A percentile compares a stretch with the other conserved stretches of the same genome.
Conservation (phyloP, 2,888 invertebrate genomes). For the Alviniconcha strummeri region DNA sequence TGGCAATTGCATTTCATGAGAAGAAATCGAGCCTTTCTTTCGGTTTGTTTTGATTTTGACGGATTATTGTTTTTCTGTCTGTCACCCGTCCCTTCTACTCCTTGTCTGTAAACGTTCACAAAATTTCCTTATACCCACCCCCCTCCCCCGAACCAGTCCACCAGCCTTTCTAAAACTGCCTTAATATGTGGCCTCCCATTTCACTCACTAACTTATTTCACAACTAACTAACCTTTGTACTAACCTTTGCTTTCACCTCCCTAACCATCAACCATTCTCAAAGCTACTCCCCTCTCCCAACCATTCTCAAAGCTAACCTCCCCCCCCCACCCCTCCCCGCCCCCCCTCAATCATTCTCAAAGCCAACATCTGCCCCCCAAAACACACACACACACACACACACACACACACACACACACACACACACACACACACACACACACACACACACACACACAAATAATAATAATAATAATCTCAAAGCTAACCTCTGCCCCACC, state of each 20-base stretch:
- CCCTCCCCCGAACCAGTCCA: too few species aligned
- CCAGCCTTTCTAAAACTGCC: not conserved
- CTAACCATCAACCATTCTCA: too few species aligned
- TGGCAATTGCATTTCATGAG: too few species aligned
- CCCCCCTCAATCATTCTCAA: not conserved
- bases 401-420: conserved; percentile 11
- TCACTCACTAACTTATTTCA: not conserved
- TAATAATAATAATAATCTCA: not conserved
- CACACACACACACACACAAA: not conserved
- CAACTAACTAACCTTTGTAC: not conserved
- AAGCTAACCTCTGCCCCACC: not conserved
- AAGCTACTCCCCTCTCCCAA: not conserved
- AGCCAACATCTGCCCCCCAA: not conserved
- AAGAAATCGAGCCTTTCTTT: too few species aligned
- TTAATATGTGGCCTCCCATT: not conserved
- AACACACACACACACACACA: conserved; percentile 11
- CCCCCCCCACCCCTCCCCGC: too few species aligned
- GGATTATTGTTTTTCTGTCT: not conserved
- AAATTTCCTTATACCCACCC: too few species aligned
- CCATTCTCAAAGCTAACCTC: not conserved
- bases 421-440: conserved; percentile 5
- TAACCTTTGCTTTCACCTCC: too few species aligned
- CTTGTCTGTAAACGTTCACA: not conserved
- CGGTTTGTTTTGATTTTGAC: not conserved
- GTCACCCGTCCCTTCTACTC: not conserved